These are phyloP conservation scores for Fopius arisanus DNA, from an alignment of 1,140 invertebrate species.

Conservation along the genomic window DNA sequence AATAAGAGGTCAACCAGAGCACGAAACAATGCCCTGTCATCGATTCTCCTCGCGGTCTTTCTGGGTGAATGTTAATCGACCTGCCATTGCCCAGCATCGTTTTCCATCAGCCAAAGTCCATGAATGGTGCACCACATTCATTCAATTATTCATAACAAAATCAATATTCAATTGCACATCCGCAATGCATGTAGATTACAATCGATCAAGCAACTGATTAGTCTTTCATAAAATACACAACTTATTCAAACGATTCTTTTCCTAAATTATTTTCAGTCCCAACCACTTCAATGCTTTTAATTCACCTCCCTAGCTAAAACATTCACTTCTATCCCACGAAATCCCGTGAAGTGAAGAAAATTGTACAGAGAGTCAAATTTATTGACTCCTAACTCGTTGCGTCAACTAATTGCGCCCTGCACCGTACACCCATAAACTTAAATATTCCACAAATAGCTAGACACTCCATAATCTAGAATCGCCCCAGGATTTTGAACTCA, in stretches of 20 bases:
- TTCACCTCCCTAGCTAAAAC: no score
- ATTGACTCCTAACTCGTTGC: no score
- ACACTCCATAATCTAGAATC: background rate
- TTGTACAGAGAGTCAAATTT: no score
- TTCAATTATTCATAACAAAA: constrained; percentile 4
- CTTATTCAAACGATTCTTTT: background rate
- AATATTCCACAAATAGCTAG: background rate
- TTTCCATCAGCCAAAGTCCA: background rate
- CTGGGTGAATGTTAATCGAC: constrained; percentile 34
- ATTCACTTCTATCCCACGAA: no score
- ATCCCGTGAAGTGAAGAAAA: no score
- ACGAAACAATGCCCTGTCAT: constrained; percentile 24
- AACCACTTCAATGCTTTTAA: no score
- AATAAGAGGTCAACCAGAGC: constrained; percentile 20
- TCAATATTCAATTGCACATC: background rate
- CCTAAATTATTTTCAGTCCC: no score
- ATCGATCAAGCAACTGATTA: background rate
- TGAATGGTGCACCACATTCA: constrained; percentile 20
- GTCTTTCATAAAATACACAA: background rate
- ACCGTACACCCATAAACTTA: background rate
- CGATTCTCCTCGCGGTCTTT: constrained; percentile 17
- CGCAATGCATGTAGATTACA: background rate
- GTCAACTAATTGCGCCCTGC: no score
- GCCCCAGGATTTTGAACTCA: background rate
- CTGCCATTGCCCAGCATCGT: constrained; percentile 16